Evolutionary conservation across 2,797 vertebrate species (phyloP), one percentile per base, ranked within the genome.

Genomic region (Sebastolobus altivelis): DNA sequence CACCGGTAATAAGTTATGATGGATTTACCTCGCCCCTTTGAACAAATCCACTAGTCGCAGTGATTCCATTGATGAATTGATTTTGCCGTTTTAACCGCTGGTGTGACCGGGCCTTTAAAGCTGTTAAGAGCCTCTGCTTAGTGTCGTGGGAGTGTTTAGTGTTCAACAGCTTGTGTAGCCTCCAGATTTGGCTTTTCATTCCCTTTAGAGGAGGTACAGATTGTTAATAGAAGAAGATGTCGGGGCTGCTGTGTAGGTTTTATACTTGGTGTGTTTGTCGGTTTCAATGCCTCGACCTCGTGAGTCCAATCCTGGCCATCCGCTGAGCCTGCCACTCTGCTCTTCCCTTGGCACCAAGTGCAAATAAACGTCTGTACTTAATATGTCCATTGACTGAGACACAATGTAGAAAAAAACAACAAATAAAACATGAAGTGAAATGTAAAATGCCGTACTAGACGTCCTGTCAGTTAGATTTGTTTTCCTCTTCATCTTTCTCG

Each of bases 401-500:
- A 79, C 25, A 49, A 85, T 73, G 62, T 84, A 66, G 11, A 75
- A 74, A 83, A 63, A 67, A 65, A 61, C 8, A 79, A 79, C 6
- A 88, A 82, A 75, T 33, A 52, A 83, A 55, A 69, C 40, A 43
- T 61, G 29, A 40, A 22, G 56, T 88, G 68, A 86, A 80, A 63
- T 56, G 66, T 77, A 70, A 75, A 88, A 65, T 61, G 80, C 71
- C 2, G 20, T 86, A 83, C 63, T 75, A 80, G 55, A 13, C 29
- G 70, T 84, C 52, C 65, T 93, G 70, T 89, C 90, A 96, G 90
- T 96, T 92, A 6, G 82, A 92, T 68, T 90, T 87, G 31, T 87
- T 89, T 75, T 79, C 93, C 79, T 86, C 88, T 62, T 85, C 87
- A 35, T 86, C 85, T 75, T 88, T 85, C 76, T 89, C 86, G 59